Base-by-base conservation (phyloP, 2,888 invertebrate genomes). In the Tachina lurida region DNA sequence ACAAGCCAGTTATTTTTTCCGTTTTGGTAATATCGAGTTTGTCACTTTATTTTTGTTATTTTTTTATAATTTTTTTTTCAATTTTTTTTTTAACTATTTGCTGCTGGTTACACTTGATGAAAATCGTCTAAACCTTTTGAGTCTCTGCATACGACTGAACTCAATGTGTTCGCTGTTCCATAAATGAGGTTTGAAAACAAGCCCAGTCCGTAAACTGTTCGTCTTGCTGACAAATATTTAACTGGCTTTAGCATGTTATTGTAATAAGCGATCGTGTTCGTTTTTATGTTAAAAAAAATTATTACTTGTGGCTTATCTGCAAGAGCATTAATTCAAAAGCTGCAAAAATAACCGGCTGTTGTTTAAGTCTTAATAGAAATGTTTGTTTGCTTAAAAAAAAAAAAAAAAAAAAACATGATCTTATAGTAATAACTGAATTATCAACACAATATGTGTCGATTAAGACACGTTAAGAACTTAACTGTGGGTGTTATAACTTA, bases 71-170 rank as follows among this genome's bases (percentile, higher is more conserved):
- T 71, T 65, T 41, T 12, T 67, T 15, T 12, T 41, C n/a, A 45
- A 4, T 39, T 71, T 65, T 41, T 12, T 67, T 15, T 12, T 41
- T 65, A 31, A 54, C 43, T 54, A 22, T 67, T 77, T 67, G 67
- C 68, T 58, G 71, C 56, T 83, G 58, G 39, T 71, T 52, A 76
- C 47, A 70, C 71, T 60, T 71, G 17, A 75, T 63, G n/a, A 73
- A 75, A 67, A 67, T 80, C 60, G 84, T 80, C 84, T 76, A 74
- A 81, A 86, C 73, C 87, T 74, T 76, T 76, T 77, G 86, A 88
- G 87, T 87, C 83, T 84, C 78, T 54, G 81, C 78, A 73, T 56
- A 60, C 78, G 83, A 88, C 87, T 88, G 75, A 84, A 62, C 63
- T 39, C 47, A 56, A 8, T 62, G 67, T 49, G 83, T 77, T 54